These are phyloP conservation scores for Lepidochrysops patricia DNA, from an alignment of 2,888 invertebrate genomes.

Conservation along the genomic window DNA sequence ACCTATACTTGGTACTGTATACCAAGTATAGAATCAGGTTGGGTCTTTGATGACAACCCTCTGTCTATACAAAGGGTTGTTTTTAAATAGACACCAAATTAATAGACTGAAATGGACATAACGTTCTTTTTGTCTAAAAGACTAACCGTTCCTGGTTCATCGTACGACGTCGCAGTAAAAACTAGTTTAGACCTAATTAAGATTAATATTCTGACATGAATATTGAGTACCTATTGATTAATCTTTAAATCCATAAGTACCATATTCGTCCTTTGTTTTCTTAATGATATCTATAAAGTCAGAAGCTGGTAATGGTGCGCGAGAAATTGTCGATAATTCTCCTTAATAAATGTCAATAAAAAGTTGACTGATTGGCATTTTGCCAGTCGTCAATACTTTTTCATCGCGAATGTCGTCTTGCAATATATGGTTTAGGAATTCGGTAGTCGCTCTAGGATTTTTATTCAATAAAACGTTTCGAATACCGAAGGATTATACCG, in stretches of 20 bases:
- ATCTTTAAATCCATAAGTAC: background rate
- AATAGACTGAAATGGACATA: too few relatives aligned
- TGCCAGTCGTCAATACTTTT: slow-evolving; percentile 45
- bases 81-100: too few relatives aligned
- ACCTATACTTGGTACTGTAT: too few relatives aligned
- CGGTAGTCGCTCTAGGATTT: slow-evolving; percentile 54
- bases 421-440: slow-evolving; percentile 64
- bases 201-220: too few relatives aligned
- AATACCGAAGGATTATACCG: slow-evolving; percentile 49
- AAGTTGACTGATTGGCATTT: slow-evolving; percentile 31
- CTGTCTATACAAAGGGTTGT: too few relatives aligned
- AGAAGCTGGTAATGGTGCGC: slow-evolving; percentile 14
- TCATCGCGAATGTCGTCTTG: slow-evolving; percentile 55
- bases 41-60: too few relatives aligned
- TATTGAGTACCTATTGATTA: too few relatives aligned
- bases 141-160: too few relatives aligned
- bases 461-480: slow-evolving; percentile 54
- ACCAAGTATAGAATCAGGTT: too few relatives aligned
- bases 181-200: too few relatives aligned
- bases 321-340: slow-evolving; percentile 21
- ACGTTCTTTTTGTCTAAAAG: too few relatives aligned
- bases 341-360: background rate
- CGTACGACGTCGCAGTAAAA: too few relatives aligned
- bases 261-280: background rate
- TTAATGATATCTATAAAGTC: background rate